Conservation (phyloP, 2,888 invertebrate genomes). For the Drosophila borealis region DNA sequence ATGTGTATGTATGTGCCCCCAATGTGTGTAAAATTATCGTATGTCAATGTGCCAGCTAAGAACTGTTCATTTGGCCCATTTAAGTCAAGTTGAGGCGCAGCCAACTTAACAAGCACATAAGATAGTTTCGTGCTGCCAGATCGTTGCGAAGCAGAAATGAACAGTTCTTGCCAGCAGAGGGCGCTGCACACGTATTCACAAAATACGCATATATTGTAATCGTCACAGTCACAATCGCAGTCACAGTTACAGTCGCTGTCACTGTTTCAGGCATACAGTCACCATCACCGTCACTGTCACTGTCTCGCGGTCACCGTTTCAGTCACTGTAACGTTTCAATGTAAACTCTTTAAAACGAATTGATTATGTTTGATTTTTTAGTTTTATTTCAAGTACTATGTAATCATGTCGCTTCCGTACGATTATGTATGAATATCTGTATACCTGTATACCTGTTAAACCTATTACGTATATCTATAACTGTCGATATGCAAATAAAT, state of each 20-base stretch:
- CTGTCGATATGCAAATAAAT: constrained; percentile 14
- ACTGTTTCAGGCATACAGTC: constrained; percentile 23
- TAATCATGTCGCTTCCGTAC: constrained; percentile 22
- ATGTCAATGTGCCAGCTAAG: constrained; percentile 4
- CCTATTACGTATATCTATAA: constrained; percentile 5
- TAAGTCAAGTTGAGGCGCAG: not conserved
- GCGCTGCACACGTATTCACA: constrained; percentile 16
- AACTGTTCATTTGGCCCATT: constrained; percentile 16
- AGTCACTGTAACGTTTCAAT: constrained; percentile 25
- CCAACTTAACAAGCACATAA: constrained; percentile 5
- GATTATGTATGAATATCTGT: constrained; percentile 37
- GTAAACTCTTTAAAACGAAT: constrained; percentile 19
- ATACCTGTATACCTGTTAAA: constrained; percentile 13
- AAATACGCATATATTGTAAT: constrained; percentile 20
- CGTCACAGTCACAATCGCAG: constrained; percentile 18
- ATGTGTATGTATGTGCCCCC: constrained; percentile 6
- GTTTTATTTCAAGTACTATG: constrained; percentile 8
- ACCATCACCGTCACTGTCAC: constrained; percentile 18
- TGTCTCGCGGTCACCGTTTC: not conserved
- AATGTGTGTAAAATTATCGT: constrained; percentile 5
- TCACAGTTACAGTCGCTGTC: constrained; percentile 26
- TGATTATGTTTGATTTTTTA: constrained; percentile 17
- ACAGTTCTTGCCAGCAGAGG: constrained; percentile 28
- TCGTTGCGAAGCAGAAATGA: constrained; percentile 19
- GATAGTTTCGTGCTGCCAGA: not conserved